Evolutionary conservation across 1,140 invertebrate genomes (phyloP).

Genomic region (Acromyrmex charruanus): DNA sequence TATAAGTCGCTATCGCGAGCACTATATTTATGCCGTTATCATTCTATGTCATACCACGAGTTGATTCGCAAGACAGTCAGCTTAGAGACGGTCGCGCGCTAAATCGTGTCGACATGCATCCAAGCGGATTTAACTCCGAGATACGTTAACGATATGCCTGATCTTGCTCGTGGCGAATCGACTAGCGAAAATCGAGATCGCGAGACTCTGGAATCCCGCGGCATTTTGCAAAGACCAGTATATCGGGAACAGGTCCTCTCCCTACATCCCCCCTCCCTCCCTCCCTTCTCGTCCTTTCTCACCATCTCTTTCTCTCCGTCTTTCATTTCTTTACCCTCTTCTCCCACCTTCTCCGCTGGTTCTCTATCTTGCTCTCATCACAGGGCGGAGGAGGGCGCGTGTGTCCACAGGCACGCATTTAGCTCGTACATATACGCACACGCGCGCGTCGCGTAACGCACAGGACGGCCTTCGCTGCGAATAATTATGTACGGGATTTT

Average conservation of each 20-base stretch:
- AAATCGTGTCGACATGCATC: conserved; percentile 11
- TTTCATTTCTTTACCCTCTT: conserved; percentile 30
- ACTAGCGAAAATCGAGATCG: conserved; percentile 70
- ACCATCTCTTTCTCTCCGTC: not conserved
- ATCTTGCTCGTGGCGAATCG: conserved; percentile 40
- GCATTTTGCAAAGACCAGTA: conserved; percentile 81
- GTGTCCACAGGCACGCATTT: conserved; percentile 58
- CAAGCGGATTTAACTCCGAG: conserved; percentile 11
- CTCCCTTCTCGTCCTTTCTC: not conserved
- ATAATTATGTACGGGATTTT: conserved; percentile 82
- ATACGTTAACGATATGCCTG: conserved; percentile 15
- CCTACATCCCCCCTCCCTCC: not conserved
- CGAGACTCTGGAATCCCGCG: conserved; percentile 75
- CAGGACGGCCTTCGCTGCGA: conserved; percentile 81
- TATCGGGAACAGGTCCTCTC: conserved; percentile 79
- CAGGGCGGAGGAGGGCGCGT: conserved; percentile 42
- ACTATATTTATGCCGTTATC: conserved; percentile 38
- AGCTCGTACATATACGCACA: conserved; percentile 36
- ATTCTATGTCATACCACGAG: conserved; percentile 21
- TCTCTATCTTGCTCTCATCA: conserved; percentile 35
- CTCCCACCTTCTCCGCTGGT: conserved; percentile 8
- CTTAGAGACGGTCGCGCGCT: conserved; percentile 24
- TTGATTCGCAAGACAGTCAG: conserved; percentile 13
- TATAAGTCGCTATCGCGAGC: not conserved
- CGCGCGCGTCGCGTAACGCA: conserved; percentile 75